Base-by-base conservation (phyloP, 2,888 invertebrate genomes). In the Drosophila helvetica region DNA sequence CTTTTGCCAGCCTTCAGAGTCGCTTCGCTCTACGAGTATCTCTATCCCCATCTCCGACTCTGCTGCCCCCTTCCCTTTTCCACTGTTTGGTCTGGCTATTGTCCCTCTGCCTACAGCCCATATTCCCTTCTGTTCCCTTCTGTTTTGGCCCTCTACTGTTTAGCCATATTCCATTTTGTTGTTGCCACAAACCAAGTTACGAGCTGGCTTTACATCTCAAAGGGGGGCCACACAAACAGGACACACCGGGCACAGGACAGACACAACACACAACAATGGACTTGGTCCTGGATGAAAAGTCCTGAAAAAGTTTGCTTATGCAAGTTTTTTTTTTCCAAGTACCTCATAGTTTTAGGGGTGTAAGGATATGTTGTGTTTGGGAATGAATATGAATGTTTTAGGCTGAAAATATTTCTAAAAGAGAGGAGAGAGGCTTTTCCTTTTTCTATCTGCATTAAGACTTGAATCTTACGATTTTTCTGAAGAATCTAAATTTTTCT, bases 111-210 rank as follows among this genome's bases (percentile, higher is more conserved):
- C 25, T 63, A 50, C 25, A 30, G 30, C 10, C 30, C 30, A 30
- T 30, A 30, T 22, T 22, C 22, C 22, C 22, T 22, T 22, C 3
- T 22, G 30, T 33, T 12, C 30, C 33, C 38, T 27, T 19, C 33
- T 45, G 43, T 27, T 56, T 33, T 52, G 53, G 63, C 45, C 63
- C 51, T 52, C 66, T 50, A 33, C 66, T 68, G 57, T 59, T 74
- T 69, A 68, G 69, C 68, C 65, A 38, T 68, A 55, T 73, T 76
- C 76, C 78, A 72, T 80, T 80, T 80, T 72, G 71, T 80, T 72
- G 71, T 50, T 47, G 66, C 54, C 67, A 59, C 60, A 67, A 60
- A 47, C 73, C 81, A 53, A 82, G 80, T 80, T 85, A 78, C 81
- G 78, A 67, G 61, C 65, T 53, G 73, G 80, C 82, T 77, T 72